Base-by-base conservation (phyloP, 2,113 vertebrate genomes). In the Podilymbus podiceps region DNA sequence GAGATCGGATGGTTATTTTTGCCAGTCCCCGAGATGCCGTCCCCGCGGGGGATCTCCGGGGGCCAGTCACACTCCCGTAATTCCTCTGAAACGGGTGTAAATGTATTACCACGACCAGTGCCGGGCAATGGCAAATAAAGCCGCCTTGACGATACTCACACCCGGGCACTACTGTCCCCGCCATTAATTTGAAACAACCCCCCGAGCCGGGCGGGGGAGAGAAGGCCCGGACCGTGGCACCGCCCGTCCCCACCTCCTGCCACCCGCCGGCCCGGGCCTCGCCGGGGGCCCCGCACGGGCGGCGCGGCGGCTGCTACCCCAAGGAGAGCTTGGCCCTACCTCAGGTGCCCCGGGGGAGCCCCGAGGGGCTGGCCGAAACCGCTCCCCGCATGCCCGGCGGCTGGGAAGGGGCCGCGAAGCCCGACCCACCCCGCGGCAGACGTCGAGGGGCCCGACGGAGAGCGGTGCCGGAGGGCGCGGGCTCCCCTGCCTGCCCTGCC, bases 351-450 rank as follows among this genome's bases (percentile, higher is more conserved):
- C 3, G 42, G 17, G 13, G 10, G 44, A 15, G 44, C 44, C 12
- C 1, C 8, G 30, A 56, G 9, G 35, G 18, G 49, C 30, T 63
- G 25, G 16, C 50, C 44, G 14, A 71, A 69, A 46, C 28, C 11
- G 0, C 8, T 30, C 17, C 23, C 24, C 15, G 2, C 50, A 52
- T 6, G 6, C 22, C 15, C 12, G 15, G 11, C 10, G 44, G 25
- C 18, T 46, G 38, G 27, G 52, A 86, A 85, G 27, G 46, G 35
- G 28, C 30, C 12, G 2, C 7, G 11, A 17, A 38, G 25, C 14
- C 17, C 16, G 2, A 40, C 28, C n/a, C 4, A 5, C 9, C 25
- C 40, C 8, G 0, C 33, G 42, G 5, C n/a, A 79, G n/a, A 15
- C 17, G 10, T 84, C 58, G 59, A 78, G 25, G 40, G 22, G 19